Evolutionary conservation across 2,888 invertebrate genomes (phyloP).

Genomic region (Artemia sinica): DNA sequence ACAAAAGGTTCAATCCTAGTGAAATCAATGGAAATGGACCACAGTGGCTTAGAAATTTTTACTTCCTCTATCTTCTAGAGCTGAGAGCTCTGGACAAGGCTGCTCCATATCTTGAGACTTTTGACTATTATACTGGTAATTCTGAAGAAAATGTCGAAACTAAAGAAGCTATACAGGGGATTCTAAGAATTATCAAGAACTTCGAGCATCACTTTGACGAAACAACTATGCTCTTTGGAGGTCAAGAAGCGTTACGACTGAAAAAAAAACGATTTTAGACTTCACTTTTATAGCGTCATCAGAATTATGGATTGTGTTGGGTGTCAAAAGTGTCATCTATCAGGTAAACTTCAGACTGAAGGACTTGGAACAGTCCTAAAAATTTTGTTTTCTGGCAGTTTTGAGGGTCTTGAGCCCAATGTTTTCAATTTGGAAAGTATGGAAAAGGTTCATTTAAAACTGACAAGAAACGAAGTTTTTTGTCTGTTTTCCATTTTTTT

Average conservation of each 20-base stretch:
- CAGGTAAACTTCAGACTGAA: conserved; percentile 91
- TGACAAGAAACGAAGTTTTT: conserved; percentile 42
- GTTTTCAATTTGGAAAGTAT: conserved; percentile 19
- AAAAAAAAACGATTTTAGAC: conserved; percentile 79
- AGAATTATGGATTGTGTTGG: conserved; percentile 99
- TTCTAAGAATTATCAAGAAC: conserved; percentile 56
- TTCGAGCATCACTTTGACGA: conserved; percentile 65
- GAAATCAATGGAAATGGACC: conserved; percentile 73
- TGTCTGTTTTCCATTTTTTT: conserved; percentile 25
- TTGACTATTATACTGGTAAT: conserved; percentile 25
- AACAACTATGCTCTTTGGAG: conserved; percentile 71
- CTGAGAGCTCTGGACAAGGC: conserved; percentile 34
- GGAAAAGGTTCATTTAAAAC: conserved; percentile 40
- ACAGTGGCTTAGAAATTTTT: conserved; percentile 82
- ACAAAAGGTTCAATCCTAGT: conserved; percentile 65
- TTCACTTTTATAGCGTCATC: conserved; percentile 91
- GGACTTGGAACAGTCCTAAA: conserved; percentile 95
- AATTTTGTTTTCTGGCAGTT: conserved; percentile 81
- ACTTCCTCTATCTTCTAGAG: conserved; percentile 87
- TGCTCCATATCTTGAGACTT: no score
- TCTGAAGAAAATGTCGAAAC: conserved; percentile 71
- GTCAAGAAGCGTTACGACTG: conserved; percentile 46
- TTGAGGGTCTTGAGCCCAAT: conserved; percentile 36
- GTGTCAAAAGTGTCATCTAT: conserved; percentile 94
- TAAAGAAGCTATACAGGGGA: conserved; percentile 60